These are phyloP conservation scores for Platyrinchus mystaceus DNA, from an alignment of 2,797 vertebrate genomes.

Conservation along the genomic window DNA sequence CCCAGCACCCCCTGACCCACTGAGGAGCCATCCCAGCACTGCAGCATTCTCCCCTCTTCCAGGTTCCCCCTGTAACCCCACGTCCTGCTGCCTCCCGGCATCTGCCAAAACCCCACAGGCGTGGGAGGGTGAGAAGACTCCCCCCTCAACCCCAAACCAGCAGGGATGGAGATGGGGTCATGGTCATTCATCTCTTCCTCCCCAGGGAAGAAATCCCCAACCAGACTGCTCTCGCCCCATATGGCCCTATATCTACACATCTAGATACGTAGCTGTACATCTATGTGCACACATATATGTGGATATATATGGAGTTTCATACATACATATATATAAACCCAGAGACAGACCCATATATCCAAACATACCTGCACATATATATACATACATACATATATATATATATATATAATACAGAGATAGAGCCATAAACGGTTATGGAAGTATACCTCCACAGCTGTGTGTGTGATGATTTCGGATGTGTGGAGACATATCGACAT, in stretches of 20 bases:
- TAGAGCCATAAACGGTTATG: not conserved
- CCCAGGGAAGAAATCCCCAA: not conserved
- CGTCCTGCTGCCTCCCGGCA: not conserved
- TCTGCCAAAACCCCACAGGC: not conserved
- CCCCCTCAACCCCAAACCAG: not conserved
- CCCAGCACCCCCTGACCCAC: not conserved
- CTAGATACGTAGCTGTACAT: not conserved
- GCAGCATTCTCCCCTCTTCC: not conserved
- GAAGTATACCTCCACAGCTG: not conserved
- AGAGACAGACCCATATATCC: not conserved
- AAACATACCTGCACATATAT: not conserved
- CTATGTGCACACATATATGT: not conserved
- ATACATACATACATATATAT: fast-evolving
- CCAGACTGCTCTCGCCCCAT: not conserved
- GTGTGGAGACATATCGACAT: not conserved
- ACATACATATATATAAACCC: not conserved
- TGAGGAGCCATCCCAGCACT: not conserved
- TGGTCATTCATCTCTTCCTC: not conserved
- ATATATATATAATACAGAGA: not conserved
- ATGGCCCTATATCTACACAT: not conserved
- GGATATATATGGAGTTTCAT: not conserved
- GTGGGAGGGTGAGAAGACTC: not conserved
- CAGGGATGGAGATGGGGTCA: not conserved
- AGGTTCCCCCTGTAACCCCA: not conserved
- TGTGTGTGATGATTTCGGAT: not conserved